Evolutionary conservation across 2,113 vertebrate species (phyloP), one percentile per base, ranked within the genome.

Genomic region (Oceanites oceanicus): DNA sequence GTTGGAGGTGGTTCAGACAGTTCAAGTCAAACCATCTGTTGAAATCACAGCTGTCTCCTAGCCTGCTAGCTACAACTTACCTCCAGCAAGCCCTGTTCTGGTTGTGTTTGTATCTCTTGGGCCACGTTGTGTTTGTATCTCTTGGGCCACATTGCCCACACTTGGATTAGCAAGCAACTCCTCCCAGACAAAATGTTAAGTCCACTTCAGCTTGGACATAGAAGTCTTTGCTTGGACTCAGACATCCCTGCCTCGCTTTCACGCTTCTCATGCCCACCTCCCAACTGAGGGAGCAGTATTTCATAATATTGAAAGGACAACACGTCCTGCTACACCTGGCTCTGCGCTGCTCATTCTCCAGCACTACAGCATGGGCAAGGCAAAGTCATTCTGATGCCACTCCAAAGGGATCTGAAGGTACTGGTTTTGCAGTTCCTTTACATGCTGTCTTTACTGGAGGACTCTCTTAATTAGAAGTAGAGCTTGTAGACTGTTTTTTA

Each of bases 261-360:
- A 42, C 0, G 1, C n/a, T 53, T 65, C 29, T 53, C 11, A 3
- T 40, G 7, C 9, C 12, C 4, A 13, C 7, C 15, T 63, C 21
- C 6, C n/a, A 88, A 0, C 9, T 21, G 22, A 56, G 26, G 22
- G 30, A 77, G 8, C 18, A 27, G 20, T 40, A 40, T 71, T 85
- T 62, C 45, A 22, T 7, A 9, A 6, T 10, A 34, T 3, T 30
- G 30, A 34, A 36, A 68, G 44, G 18, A 42, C 20, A 47, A 1
- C 5, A 13, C 0, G 0, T 49, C 21, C 8, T n/a, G 6, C 18
- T 18, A 4, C 13, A 25, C 3, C 5, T 1, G 1, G 22, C 1
- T 2, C 10, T 36, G 9, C 1, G 0, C 7, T 6, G 0, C 36
- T 67, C 38, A 29, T 9, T 23, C 34, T 77, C 40, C 2, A 0